Conservation (phyloP, 1,140 invertebrate genomes). For the Laodelphax striatellus region DNA sequence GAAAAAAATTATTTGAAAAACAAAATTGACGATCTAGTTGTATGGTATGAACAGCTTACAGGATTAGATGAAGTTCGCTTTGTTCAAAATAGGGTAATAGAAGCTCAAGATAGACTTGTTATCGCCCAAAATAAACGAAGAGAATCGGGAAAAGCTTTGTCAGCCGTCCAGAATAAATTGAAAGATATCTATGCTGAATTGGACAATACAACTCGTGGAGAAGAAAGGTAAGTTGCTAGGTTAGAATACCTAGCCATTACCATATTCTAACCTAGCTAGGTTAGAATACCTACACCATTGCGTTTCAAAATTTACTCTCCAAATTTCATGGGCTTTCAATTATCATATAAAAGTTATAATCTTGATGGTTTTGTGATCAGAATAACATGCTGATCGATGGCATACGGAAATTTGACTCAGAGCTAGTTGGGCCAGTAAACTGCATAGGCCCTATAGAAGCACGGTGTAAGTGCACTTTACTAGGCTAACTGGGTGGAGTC, state of each 20-base stretch:
- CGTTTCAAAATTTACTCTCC: too few relatives aligned
- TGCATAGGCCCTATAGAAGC: too few relatives aligned
- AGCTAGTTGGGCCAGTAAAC: too few relatives aligned
- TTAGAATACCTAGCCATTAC: too few relatives aligned
- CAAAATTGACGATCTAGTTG: conserved; percentile 30
- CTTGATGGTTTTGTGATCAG: too few relatives aligned
- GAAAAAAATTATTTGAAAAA: conserved; percentile 15
- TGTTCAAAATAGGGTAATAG: conserved; percentile 34
- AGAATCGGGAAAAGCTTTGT: conserved; percentile 40
- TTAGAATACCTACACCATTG: too few relatives aligned
- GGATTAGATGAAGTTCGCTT: conserved; percentile 35
- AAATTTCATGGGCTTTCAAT: too few relatives aligned
- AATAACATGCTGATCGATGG: too few relatives aligned
- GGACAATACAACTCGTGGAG: conserved; percentile 52
- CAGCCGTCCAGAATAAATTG: conserved; percentile 42
- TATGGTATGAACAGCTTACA: conserved; percentile 34
- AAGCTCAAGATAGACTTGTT: conserved; percentile 42
- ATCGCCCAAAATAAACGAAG: conserved; percentile 45
- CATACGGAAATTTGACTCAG: too few relatives aligned
- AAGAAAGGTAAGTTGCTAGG: conserved; percentile 45
- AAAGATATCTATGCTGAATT: conserved; percentile 53
- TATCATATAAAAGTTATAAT: too few relatives aligned
- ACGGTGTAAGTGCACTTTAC: too few relatives aligned
- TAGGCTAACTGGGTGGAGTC: too few relatives aligned
- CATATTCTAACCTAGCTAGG: conserved; percentile 21